Evolutionary conservation across 2,888 invertebrate species (phyloP).

Genomic region (Julus scandinavius): DNA sequence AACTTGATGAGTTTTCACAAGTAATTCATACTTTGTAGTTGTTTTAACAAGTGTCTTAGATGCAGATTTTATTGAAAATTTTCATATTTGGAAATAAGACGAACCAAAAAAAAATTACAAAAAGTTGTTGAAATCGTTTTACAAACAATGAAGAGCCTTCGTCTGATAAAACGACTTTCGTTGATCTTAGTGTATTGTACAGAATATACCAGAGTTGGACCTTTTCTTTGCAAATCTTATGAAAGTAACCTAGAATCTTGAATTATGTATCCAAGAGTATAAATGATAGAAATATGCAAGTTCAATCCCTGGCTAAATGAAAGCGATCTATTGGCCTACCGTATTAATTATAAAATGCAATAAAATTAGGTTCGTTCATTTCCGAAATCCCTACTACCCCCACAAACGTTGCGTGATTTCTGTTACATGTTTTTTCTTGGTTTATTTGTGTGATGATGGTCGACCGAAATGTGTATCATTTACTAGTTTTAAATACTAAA

Average conservation of each 20-base stretch:
- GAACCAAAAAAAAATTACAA: neutral
- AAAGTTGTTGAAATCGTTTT: neutral
- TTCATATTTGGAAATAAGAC: neutral
- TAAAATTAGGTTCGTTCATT: slow-evolving; percentile 33
- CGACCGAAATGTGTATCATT: slow-evolving; percentile 43
- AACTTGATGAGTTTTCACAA: neutral
- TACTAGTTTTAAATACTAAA: slow-evolving; percentile 45
- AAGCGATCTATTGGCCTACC: neutral
- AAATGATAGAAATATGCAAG: neutral
- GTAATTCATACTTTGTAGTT: neutral
- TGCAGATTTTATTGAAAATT: neutral
- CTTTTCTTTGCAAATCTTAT: neutral
- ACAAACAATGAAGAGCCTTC: neutral
- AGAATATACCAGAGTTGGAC: slow-evolving; percentile 23
- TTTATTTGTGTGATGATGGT: neutral
- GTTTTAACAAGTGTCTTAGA: slow-evolving; percentile 5
- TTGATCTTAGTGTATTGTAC: slow-evolving; percentile 13
- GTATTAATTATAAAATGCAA: neutral
- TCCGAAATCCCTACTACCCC: neutral
- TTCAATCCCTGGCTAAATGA: neutral
- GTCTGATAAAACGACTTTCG: neutral
- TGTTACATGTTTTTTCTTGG: slow-evolving; percentile 25
- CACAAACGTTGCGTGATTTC: neutral
- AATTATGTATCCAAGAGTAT: neutral
- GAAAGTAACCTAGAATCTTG: slow-evolving; percentile 11